A percentile compares a stretch with the other conserved stretches of the same genome.
phyloP scores from a whole-genome alignment of 2,888 invertebrate genomes.

The Autographa pulchrina region DNA sequence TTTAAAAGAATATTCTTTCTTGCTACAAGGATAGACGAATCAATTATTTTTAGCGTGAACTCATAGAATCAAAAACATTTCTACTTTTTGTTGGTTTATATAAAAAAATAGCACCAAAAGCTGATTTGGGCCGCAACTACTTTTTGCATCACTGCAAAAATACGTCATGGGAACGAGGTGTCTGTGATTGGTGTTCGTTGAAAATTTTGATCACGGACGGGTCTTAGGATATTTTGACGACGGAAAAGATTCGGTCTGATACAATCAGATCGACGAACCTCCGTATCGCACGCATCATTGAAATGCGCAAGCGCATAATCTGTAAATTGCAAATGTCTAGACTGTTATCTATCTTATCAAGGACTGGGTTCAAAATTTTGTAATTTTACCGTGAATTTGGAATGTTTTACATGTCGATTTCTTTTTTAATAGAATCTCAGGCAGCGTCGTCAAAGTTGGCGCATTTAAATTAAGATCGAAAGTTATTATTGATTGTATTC shows the following conservation, averaged over 20 bases:
- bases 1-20: slow-evolving; percentile 36
- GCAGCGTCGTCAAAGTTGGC: slow-evolving; percentile 69
- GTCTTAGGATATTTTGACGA: slow-evolving; percentile 69
- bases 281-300: slow-evolving; percentile 82
- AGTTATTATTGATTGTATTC: slow-evolving; percentile 10
- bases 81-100: slow-evolving; percentile 60
- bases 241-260: slow-evolving; percentile 72
- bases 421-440: slow-evolving; percentile 69
- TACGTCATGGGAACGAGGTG: slow-evolving; percentile 71
- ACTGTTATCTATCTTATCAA: slow-evolving; percentile 81
- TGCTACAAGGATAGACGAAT: slow-evolving; percentile 51
- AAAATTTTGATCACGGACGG: slow-evolving; percentile 82
- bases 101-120: slow-evolving; percentile 74
- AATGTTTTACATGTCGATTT: slow-evolving; percentile 43
- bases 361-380: slow-evolving; percentile 74
- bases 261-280: slow-evolving; percentile 83
- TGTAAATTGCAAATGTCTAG: slow-evolving; percentile 85
- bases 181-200: slow-evolving; percentile 76
- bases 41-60: slow-evolving; percentile 74
- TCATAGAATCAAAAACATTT: slow-evolving; percentile 71
- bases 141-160: slow-evolving; percentile 83
- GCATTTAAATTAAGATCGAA: slow-evolving; percentile 48
- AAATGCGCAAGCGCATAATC: slow-evolving; percentile 85
- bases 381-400: slow-evolving; percentile 70
- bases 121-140: slow-evolving; percentile 71